Conservation (phyloP, 2,113 vertebrate genomes). For the Eulemur macaco region DNA sequence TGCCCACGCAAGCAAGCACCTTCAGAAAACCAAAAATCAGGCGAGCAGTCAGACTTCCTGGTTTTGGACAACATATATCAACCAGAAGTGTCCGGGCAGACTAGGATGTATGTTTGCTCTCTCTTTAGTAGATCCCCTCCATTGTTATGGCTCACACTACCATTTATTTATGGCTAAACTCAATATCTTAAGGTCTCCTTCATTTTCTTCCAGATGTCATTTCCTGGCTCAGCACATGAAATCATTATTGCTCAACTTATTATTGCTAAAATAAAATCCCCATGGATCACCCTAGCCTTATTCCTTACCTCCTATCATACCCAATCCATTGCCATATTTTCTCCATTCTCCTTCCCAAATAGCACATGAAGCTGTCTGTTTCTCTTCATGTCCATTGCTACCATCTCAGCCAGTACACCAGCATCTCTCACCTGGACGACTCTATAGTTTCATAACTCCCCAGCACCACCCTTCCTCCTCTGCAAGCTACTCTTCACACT, state of each 20-base stretch:
- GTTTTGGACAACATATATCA: not conserved
- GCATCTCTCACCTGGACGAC: not conserved
- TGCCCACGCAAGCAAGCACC: too few species aligned
- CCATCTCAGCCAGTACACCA: not conserved
- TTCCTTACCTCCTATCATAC: not conserved
- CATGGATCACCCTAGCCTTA: not conserved
- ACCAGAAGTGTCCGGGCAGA: not conserved
- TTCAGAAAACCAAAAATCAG: too few species aligned
- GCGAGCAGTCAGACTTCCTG: too few species aligned
- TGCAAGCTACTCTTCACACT: not conserved
- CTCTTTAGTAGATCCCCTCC: not conserved
- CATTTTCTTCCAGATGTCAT: not conserved
- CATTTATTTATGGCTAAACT: not conserved
- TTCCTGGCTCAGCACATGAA: not conserved
- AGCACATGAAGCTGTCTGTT: not conserved
- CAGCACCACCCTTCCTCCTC: not conserved
- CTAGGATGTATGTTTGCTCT: not conserved
- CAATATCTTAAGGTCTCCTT: not conserved
- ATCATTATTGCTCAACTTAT: not conserved
- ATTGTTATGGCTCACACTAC: not conserved
- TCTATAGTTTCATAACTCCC: not conserved
- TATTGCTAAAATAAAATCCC: not conserved
- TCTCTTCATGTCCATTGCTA: not conserved
- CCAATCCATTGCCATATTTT: not conserved
- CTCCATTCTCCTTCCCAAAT: not conserved